Conservation (phyloP, 2,113 vertebrate genomes). For the Erpornis zantholeuca region DNA sequence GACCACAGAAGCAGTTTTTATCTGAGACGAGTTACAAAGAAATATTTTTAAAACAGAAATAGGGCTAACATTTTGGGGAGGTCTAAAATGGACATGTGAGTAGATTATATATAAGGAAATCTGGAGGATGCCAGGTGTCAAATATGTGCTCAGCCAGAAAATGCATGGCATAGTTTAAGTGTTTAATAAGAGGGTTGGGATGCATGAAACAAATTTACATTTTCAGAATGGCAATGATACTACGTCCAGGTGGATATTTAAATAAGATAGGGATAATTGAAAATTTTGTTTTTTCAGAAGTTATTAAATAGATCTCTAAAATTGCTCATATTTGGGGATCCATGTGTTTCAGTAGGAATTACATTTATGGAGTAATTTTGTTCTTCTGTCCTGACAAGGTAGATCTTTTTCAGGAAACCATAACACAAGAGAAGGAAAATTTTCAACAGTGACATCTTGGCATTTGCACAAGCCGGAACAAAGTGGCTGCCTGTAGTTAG, state of each 20-base stretch:
- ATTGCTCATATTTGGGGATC: background rate
- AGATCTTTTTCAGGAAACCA: background rate
- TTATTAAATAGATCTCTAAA: background rate
- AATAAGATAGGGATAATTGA: background rate
- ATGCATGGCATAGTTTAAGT: background rate
- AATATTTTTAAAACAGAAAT: background rate
- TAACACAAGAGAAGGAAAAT: background rate
- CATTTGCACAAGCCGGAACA: background rate
- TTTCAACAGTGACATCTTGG: background rate
- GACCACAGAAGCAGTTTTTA: background rate
- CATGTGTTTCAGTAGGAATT: background rate
- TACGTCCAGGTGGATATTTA: background rate
- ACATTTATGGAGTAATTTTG: accelerated
- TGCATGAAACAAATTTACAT: background rate
- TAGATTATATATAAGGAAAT: background rate
- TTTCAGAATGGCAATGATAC: background rate
- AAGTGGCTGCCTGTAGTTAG: background rate
- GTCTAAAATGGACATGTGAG: background rate
- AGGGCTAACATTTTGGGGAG: background rate
- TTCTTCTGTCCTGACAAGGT: background rate
- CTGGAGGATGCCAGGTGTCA: background rate
- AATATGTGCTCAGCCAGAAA: background rate
- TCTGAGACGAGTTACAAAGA: background rate
- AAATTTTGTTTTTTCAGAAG: background rate
- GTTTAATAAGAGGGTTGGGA: background rate